phyloP scores from a whole-genome alignment of 2,888 invertebrate species.

The Andricus quercusramuli region DNA sequence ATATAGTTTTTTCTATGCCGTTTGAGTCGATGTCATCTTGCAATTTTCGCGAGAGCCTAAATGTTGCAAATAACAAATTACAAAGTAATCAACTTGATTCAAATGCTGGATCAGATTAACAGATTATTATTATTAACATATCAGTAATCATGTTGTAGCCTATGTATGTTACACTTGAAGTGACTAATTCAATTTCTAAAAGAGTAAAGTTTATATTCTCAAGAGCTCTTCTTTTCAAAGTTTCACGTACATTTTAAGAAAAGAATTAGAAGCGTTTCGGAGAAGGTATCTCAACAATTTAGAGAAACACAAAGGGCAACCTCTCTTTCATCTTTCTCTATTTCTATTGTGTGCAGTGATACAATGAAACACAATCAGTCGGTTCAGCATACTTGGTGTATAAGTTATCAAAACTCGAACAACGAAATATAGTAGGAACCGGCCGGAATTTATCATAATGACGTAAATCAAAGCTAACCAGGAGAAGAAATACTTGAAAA shows the following conservation, averaged over 20 bases:
- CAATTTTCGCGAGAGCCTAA: neutral
- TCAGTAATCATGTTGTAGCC: neutral
- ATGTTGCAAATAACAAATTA: neutral
- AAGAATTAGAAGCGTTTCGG: neutral
- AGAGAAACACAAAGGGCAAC: neutral
- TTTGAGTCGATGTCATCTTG: neutral
- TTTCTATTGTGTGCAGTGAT: slow-evolving; percentile 37
- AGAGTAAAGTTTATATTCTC: too few species aligned
- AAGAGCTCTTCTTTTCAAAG: neutral
- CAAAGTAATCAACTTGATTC: neutral
- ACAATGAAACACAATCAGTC: slow-evolving; percentile 44
- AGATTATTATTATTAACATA: too few species aligned
- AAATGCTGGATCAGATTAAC: neutral
- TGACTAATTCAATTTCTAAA: neutral
- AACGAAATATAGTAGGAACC: neutral
- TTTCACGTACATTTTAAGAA: neutral
- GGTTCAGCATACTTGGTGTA: slow-evolving; percentile 45
- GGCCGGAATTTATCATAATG: too few species aligned
- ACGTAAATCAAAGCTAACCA: too few species aligned
- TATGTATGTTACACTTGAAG: neutral
- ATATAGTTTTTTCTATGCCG: too few species aligned
- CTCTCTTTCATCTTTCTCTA: slow-evolving; percentile 23
- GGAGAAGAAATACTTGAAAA: too few species aligned
- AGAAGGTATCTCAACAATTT: neutral
- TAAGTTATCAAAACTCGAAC: neutral